Base-by-base conservation (phyloP, 2,888 invertebrate species). In the Catonia carolina region DNA sequence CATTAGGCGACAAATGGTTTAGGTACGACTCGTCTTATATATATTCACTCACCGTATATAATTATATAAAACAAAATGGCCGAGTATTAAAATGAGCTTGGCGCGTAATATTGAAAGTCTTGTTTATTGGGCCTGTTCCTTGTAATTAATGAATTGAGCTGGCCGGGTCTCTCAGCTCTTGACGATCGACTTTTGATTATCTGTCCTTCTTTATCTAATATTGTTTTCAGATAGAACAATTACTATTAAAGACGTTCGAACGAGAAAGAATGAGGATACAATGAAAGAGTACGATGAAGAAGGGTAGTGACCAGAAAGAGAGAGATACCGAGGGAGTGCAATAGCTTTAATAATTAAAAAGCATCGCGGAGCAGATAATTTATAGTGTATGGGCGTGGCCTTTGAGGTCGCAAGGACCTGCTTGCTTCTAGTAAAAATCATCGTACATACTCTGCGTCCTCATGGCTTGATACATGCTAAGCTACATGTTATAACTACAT, bases 311-410 rank as follows among this genome's bases (percentile, higher is more conserved):
- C 14, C 4, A 22, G 45, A 45, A 14, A 23, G 27, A 27, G 27
- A 6, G 8, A 8, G 27, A 27, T 6, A 27, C 4, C 27, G 27
- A 27, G 27, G 5, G 27, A 27, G 27, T 6, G 8, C 18, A n/a
- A 45, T 45, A 45, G 45, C 45, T 45, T 45, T 45, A 45, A 45
- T 45, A 45, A 45, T 45, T 45, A 45, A 45, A 45, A 45, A 45
- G 45, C 45, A 45, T 45, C 45, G 23, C 45, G 27, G 45, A 45
- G 27, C 45, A 22, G 45, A 45, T 45, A 45, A 45, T 45, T 45
- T 45, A 45, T 45, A 22, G 45, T 22, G 14, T 45, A 45, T 22
- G 45, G 45, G 45, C 45, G 45, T 45, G 45, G 18, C 22, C 22
- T 45, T 45, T 20, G 45, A 45, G 45, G 45, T 45, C 45, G 27